Conservation (phyloP, 2,113 vertebrate genomes). For the Esox niger region DNA sequence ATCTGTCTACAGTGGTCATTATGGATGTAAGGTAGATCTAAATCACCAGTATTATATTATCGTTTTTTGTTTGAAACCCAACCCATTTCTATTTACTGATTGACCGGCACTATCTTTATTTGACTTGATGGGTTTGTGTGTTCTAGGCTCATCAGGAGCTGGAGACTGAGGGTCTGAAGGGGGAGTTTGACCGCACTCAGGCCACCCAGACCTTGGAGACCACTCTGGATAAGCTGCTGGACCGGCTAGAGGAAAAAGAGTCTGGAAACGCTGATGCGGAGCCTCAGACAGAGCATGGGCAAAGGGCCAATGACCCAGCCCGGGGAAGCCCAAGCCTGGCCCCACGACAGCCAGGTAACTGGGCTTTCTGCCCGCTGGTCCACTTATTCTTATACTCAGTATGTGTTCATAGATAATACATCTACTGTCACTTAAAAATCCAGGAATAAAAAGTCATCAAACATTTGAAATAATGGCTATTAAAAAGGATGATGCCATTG, state of each 20-base stretch:
- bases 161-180: slow-evolving; percentile 86
- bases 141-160: slow-evolving; percentile 81
- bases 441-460: no score
- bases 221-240: slow-evolving; percentile 86
- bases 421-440: no score
- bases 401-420: not conserved
- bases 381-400: not conserved
- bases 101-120: not conserved
- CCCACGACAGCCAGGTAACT: slow-evolving; percentile 73
- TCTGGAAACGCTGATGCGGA: slow-evolving; percentile 51
- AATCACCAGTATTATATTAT: no score
- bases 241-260: slow-evolving; percentile 81
- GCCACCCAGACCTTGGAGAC: slow-evolving; percentile 86
- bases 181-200: slow-evolving; percentile 85
- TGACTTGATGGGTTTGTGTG: not conserved
- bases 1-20: no score
- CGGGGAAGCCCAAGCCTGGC: slow-evolving; percentile 53
- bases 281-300: slow-evolving; percentile 30
- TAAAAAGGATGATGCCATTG: no score
- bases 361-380: not conserved
- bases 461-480: no score
- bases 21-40: no score
- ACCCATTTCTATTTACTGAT: not conserved
- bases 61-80: no score
- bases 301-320: slow-evolving; percentile 48